Evolutionary conservation across 2,888 invertebrate genomes (phyloP), one percentile per base, ranked within the genome.

Genomic region (Cyclophora punctaria): DNA sequence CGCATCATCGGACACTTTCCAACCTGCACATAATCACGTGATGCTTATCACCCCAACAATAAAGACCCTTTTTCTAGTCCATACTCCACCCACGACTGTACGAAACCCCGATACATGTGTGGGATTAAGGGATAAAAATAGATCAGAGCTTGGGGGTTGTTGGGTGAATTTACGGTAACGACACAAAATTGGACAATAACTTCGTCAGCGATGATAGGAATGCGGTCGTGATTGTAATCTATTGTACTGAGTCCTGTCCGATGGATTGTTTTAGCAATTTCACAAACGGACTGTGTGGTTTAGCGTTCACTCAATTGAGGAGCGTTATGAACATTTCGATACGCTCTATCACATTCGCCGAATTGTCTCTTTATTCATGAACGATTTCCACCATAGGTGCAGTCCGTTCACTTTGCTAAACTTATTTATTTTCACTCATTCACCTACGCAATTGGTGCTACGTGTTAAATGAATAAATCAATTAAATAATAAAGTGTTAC

Each of bases 1-100:
- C 5, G 89, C 83, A 56, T 94, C 95, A 72, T 95, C 95, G 3
- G 95, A 94, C 45, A 97, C 95, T 78, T 95, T 94, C 98, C 98
- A 98, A 44, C 96, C 96, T 86, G 60, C 52, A 44, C 46, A 49
- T 45, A 49, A 49, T 48, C 34, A 48, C 42, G 7, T 34, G 41
- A 47, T 34, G 4, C 42, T 7, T 34, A 35, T 42, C 35, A 41
- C 41, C 48, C 44, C 45, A 35, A 35, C 34, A 44, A 44, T 34
- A 44, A 44, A 20, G 44, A 20, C 4, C 34, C 20, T 44, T 20
- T 44, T 44, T 44, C 44, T 4, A 44, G 33, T 34, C 44, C 44
- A 44, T 34, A 6, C 20, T 4, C 44, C 44, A 52, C 44, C 47
- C 47, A 46, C 44, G 20, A 20, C 20, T 20, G 2, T 20, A 47